A percentile compares a stretch with the other conserved stretches of the same genome.
Evolutionary conservation across 2,888 invertebrate genomes (phyloP).

Genomic region (Lordiphosa andalusiaca): DNA sequence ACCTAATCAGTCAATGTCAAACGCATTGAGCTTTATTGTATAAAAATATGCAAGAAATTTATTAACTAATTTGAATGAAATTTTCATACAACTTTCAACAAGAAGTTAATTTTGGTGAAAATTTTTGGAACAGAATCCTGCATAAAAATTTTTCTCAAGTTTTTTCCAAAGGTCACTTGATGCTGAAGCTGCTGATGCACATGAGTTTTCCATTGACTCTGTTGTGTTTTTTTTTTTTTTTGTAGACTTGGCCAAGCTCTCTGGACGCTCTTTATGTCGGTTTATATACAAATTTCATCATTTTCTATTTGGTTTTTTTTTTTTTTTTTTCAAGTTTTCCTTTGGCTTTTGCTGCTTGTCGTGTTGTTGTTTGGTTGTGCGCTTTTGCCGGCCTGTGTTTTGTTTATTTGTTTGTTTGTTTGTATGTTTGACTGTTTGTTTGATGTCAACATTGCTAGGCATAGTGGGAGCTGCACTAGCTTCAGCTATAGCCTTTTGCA

Average conservation of each 20-base stretch:
- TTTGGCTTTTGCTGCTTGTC: slow-evolving; percentile 19
- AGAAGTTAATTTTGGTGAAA: no score
- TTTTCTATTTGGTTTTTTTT: no score
- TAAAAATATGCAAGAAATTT: no score
- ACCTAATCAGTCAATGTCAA: no score
- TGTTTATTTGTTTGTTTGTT: slow-evolving; percentile 32
- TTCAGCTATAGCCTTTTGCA: slow-evolving; percentile 25
- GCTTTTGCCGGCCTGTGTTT: slow-evolving; percentile 47
- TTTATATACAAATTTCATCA: slow-evolving; percentile 43
- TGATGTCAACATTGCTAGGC: slow-evolving; percentile 59
- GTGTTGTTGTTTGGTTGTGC: slow-evolving; percentile 43
- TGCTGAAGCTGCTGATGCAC: slow-evolving; percentile 1
- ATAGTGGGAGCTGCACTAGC: slow-evolving; percentile 37
- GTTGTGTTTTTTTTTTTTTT: no score
- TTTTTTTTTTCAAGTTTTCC: slow-evolving; percentile 8
- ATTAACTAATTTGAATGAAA: no score
- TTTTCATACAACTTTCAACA: no score
- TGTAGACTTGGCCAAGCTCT: slow-evolving; percentile 10
- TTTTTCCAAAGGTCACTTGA: no score
- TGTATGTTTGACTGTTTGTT: slow-evolving; percentile 64
- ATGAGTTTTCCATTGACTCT: slow-evolving; percentile 31
- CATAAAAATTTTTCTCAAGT: not conserved
- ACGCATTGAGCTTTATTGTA: no score
- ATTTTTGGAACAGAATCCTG: no score
- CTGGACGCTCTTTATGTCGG: slow-evolving; percentile 21